Percentiles rank a stretch among this genome's conserved stretches.
These are phyloP conservation scores for Thryonomys swinderianus DNA, from an alignment of 2,113 vertebrate genomes.

Conservation along the genomic window DNA sequence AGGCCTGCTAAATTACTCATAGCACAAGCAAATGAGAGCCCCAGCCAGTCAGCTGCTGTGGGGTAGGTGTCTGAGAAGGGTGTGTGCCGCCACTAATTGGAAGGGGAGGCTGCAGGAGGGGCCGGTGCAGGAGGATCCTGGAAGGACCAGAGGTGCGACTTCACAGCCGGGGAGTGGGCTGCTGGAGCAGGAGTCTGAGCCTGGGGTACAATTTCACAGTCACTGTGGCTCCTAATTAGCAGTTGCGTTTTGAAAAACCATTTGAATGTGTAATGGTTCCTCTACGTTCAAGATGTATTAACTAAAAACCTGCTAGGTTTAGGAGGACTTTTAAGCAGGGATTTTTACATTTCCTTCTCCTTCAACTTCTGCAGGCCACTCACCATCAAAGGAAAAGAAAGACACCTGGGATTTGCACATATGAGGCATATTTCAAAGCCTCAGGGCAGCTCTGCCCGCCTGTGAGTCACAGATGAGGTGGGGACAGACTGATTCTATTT, in stretches of 20 bases:
- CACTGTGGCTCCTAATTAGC: constrained; percentile 82
- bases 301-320: constrained; percentile 36
- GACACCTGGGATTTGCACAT: neutral
- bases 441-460: neutral
- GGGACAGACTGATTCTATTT: constrained; percentile 9
- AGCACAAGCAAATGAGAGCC: constrained; percentile 40
- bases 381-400: neutral
- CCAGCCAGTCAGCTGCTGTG: neutral
- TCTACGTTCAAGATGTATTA: constrained; percentile 53
- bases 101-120: constrained; percentile 55
- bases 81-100: constrained; percentile 70
- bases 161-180: constrained; percentile 71
- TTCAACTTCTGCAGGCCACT: neutral
- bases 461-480: neutral
- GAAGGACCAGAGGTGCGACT: constrained; percentile 75
- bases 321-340: neutral
- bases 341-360: neutral
- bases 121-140: constrained; percentile 44
- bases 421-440: neutral
- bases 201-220: constrained; percentile 82
- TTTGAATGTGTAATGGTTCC: constrained; percentile 59
- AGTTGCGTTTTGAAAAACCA: constrained; percentile 78
- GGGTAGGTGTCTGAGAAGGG: constrained; percentile 63
- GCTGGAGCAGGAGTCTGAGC: constrained; percentile 76
- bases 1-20: constrained; percentile 55